Evolutionary conservation across 2,888 invertebrate species (phyloP), one percentile per base, ranked within the genome.

Genomic region (Drosophila greeni): DNA sequence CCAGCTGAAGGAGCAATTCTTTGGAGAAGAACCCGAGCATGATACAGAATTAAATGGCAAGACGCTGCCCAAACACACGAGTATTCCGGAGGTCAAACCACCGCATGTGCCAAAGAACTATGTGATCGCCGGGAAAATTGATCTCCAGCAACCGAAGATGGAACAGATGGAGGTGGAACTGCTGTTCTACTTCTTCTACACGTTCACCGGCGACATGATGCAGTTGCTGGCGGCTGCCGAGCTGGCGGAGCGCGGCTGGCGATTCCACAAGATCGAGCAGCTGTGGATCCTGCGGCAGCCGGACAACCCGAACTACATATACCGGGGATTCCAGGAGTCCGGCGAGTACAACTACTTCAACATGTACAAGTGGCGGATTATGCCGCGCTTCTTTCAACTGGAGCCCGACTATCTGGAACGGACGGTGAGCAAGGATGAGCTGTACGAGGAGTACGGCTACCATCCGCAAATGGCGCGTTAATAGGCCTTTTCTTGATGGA

Each of bases 271-370:
- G 8, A 20, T 24, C 9, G 70, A 75, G n/a, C 67, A 51, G 0
- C 3, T 79, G 6, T 82, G 81, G 81, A 16, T 82, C 0, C 68
- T 43, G 0, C 72, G 61, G 0, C 82, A 83, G 34, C 3, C 45
- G 5, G 79, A 75, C 14, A 79, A 79, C 60, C 75, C 82, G 0
- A 37, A 73, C 48, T 82, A 82, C 33, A 5, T 24, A 0, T 20
- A n/a, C 0, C 14, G 33, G 6, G 66, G 66, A 5, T 39, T 24
- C 26, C 65, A 56, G 29, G 79, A 83, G 36, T 57, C 65, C 4
- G 81, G 81, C 0, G 76, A 82, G 16, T 83, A 75, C 33, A 77
- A 79, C 43, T 82, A 82, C 18, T 82, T 82, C 18, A 83, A 82
- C 16, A 70, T 69, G 70, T 29, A 68, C 6, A 70, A 70, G 16